Evolutionary conservation across 2,797 vertebrate species (phyloP), one percentile per base, ranked within the genome.

Genomic region (Tapera naevia): DNA sequence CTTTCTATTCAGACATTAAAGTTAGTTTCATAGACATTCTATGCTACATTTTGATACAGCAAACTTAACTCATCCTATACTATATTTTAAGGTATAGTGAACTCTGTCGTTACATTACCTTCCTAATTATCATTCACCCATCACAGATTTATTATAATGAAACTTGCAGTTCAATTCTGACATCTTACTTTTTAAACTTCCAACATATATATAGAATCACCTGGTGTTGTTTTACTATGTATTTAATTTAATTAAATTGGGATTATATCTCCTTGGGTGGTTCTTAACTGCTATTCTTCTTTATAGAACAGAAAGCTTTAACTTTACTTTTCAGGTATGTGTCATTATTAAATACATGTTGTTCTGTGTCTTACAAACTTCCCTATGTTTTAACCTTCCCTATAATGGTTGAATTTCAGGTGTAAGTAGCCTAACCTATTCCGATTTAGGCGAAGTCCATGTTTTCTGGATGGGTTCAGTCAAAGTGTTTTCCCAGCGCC

Each of bases 71-170:
- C 37, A 69, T 3, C 3, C 12, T 32, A 18, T 46, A 7, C 19
- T 73, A 69, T 23, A 62, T 58, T 82, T 75, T 73, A 89, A 80
- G 17, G 39, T 51, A 75, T 12, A 79, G 15, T 54, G 30, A 90
- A 62, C 17, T 11, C 8, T 0, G 0, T 5, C 62, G 18, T 45
- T 51, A 61, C 14, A 43, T 43, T 50, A 39, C 3, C 16, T 85
- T 15, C 35, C 7, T 24, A 58, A 48, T 35, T 67, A 46, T 23
- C 5, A 56, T 60, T 43, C 21, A 45, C 8, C 70, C 45, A 62
- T 32, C 54, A 72, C 18, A 16, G 45, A 66, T 35, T 73, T 80
- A 46, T 43, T 56, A 30, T 7, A 39, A 8, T 78, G 45, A 74
- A 95, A 53, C 32, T n/a, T 80, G 14, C 3, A 64, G 71, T 71